Percentiles rank a stretch among this genome's conserved stretches.
Evolutionary conservation across 2,888 invertebrate species (phyloP).

Genomic region (Augiades crinisus): DNA sequence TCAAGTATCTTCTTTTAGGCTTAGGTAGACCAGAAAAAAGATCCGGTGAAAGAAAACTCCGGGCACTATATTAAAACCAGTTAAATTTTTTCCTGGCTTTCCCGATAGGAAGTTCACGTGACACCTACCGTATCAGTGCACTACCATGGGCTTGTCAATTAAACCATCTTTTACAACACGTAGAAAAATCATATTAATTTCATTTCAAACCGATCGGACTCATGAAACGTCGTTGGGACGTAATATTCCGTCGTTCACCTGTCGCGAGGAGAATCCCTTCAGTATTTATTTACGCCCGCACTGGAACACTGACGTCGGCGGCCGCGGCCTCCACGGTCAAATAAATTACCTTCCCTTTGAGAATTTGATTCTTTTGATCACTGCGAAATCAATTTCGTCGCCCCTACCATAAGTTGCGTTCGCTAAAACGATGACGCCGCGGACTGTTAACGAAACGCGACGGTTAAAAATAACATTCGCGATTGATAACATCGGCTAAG

Average conservation of each 20-base stretch:
- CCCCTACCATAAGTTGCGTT: slow-evolving; percentile 34
- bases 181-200: too few relatives aligned
- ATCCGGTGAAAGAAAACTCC: too few relatives aligned
- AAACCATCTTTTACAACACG: too few relatives aligned
- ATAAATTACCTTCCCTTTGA: slow-evolving; percentile 65
- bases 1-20: too few relatives aligned
- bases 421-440: slow-evolving; percentile 23
- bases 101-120: too few relatives aligned
- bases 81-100: too few relatives aligned
- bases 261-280: slow-evolving; percentile 14
- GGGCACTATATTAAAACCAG: too few relatives aligned
- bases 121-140: too few relatives aligned
- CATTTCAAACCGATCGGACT: too few relatives aligned
- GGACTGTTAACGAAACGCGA: slow-evolving; percentile 18
- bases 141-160: too few relatives aligned
- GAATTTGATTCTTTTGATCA: slow-evolving; percentile 69
- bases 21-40: too few relatives aligned
- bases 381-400: slow-evolving; percentile 61
- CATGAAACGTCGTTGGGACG: background rate
- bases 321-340: slow-evolving; percentile 49
- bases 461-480: slow-evolving; percentile 24
- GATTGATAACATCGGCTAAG: slow-evolving; percentile 21
- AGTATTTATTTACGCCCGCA: slow-evolving; percentile 20
- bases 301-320: slow-evolving; percentile 29
- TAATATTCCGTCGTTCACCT: slow-evolving; percentile 8